Evolutionary conservation across 2,888 invertebrate species (phyloP), one percentile per base, ranked within the genome.

Genomic region (Drosophila tanythrix): DNA sequence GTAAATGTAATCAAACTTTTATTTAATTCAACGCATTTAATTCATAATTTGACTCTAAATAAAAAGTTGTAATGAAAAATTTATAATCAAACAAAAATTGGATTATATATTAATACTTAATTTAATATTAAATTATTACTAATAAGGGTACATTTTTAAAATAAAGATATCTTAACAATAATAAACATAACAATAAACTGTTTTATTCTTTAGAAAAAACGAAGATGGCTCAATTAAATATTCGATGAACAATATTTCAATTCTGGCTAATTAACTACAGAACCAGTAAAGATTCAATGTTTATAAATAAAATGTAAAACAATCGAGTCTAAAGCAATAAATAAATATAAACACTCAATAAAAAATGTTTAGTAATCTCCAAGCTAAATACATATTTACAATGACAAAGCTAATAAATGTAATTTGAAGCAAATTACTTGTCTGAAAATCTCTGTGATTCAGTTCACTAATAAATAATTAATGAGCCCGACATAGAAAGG

Each of bases 21-120:
- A 38, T 25, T 36, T 25, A 65, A 55, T 58, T 33, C 29, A 67
- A 29, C 69, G 64, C 83, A 66, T 69, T 66, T 83, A 80, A 70
- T 25, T 46, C 46, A 29, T 31, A 56, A 43, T 40, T 73, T 56
- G 36, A 59, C 35, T 29, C 18, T n/a, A 48, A 36, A 48, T 36
- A 64, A 31, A 27, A 18, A 18, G 36, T 25, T 25, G 15, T 48
- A 25, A 38, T 31, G 46, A 71, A 8, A 10, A 11, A 29, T 21
- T 3, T n/a, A 62, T 8, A 21, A 13, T 21, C 4, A 56, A 38
- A 18, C 6, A 35, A 53, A 6, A 25, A 40, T 33, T 2, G 8
- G 31, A 36, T 36, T 33, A 11, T 36, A 64, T 13, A 52, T 13
- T 21, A 51, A 48, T 33, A 43, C 15, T 46, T 25, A 25, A 46